These are phyloP conservation scores for Trissolcus japonicus DNA, from an alignment of 2,888 invertebrate species.

Conservation along the genomic window DNA sequence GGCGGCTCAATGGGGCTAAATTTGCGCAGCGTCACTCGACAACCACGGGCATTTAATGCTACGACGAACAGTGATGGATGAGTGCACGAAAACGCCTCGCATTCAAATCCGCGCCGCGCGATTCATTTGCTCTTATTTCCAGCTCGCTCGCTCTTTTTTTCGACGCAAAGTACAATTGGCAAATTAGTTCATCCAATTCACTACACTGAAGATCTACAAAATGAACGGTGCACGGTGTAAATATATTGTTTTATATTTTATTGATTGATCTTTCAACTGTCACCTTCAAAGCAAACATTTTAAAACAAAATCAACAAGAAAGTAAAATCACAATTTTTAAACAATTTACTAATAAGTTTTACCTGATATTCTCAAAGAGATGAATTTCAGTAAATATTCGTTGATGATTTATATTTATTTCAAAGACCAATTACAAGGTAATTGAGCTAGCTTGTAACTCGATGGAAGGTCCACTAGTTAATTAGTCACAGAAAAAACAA, in stretches of 20 bases:
- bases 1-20: constrained; percentile 51
- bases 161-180: neutral
- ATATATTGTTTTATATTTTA: neutral
- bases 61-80: constrained; percentile 57
- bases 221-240: too few species aligned
- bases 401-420: constrained; percentile 50
- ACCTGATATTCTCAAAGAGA: neutral
- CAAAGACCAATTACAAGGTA: constrained; percentile 51
- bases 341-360: too few species aligned
- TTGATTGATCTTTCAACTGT: neutral
- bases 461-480: constrained; percentile 55
- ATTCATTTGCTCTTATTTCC: constrained; percentile 27
- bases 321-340: too few species aligned
- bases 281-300: neutral
- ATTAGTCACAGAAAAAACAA: constrained; percentile 33
- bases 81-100: constrained; percentile 32
- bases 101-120: constrained; percentile 41
- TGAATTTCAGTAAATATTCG: constrained; percentile 51
- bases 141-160: constrained; percentile 7
- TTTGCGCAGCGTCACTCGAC: constrained; percentile 56
- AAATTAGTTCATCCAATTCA: neutral
- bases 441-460: constrained; percentile 56
- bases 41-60: constrained; percentile 51
- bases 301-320: too few species aligned
- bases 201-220: neutral